phyloP scores from a whole-genome alignment of 1,140 invertebrate genomes.

The Diabrotica undecimpunctata region DNA sequence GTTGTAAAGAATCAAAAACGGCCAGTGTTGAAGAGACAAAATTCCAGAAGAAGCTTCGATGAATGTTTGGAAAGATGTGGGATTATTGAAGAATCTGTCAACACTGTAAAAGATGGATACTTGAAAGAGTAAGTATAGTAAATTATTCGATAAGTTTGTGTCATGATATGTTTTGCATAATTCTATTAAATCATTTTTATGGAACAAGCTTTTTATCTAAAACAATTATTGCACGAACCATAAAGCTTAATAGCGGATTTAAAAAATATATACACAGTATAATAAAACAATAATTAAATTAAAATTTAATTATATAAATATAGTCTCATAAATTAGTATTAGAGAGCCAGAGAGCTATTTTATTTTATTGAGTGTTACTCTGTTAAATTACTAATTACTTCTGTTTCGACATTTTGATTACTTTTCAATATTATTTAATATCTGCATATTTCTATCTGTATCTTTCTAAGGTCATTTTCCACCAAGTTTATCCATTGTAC shows the following conservation, averaged over 20 bases:
- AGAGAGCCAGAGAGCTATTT: no score
- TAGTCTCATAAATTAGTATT: no score
- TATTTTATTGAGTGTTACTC: no score
- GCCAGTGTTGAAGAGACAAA: conserved; percentile 18
- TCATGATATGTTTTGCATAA: background rate
- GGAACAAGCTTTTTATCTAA: background rate
- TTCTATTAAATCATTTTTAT: background rate
- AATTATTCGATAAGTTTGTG: background rate
- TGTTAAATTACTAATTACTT: no score
- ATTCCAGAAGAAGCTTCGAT: conserved; percentile 26
- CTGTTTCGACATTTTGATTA: no score
- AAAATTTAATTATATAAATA: no score
- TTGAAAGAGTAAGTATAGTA: background rate
- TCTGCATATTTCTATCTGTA: no score
- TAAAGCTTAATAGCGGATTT: no score
- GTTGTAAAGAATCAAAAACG: conserved; percentile 7
- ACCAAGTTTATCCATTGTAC: no score
- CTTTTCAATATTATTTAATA: no score
- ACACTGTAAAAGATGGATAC: background rate
- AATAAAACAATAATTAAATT: background rate
- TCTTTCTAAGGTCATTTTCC: no score
- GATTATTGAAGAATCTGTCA: background rate
- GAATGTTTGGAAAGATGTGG: conserved; percentile 25
- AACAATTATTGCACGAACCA: conserved; percentile 1
- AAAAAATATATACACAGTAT: background rate